Evolutionary conservation across 2,888 invertebrate genomes (phyloP).

Genomic region (Schizaphis graminum): DNA sequence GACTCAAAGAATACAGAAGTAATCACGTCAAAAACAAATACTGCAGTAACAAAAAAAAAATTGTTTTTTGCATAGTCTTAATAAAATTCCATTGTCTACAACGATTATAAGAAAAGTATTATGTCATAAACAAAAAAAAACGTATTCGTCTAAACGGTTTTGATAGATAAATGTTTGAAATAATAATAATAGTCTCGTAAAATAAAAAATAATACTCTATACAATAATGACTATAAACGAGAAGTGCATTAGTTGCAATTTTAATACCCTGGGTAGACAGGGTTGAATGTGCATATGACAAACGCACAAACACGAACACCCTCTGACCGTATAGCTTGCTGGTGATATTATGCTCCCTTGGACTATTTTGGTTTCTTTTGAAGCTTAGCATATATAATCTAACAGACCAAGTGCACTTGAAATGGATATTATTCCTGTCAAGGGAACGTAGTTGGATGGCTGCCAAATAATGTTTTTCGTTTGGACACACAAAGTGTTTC

Average conservation of each 20-base stretch:
- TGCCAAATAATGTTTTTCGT: conserved; percentile 38
- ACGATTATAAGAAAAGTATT: conserved; percentile 20
- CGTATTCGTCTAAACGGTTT: background rate
- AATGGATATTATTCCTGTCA: conserved; percentile 32
- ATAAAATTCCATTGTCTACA: conserved; percentile 36
- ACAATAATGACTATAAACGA: background rate
- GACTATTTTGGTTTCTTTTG: conserved; percentile 9
- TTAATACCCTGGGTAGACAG: background rate
- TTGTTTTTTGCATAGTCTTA: conserved; percentile 20
- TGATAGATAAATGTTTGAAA: background rate
- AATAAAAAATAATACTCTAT: background rate
- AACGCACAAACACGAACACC: conserved; percentile 24
- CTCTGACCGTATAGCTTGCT: background rate
- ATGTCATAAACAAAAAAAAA: conserved; percentile 30
- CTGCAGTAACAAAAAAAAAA: conserved; percentile 3
- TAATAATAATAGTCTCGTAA: background rate
- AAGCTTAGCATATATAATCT: conserved; percentile 1
- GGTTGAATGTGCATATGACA: conserved; percentile 22
- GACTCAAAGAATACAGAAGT: conserved; percentile 9
- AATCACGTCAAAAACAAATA: conserved; percentile 49
- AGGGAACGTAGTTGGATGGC: conserved; percentile 24
- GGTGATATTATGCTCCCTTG: background rate
- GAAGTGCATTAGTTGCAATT: conserved; percentile 17
- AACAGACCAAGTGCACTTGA: conserved; percentile 18
- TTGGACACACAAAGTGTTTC: background rate